These are phyloP conservation scores for Cyprinodon diabolis DNA, from an alignment of 2,797 vertebrate species.

Conservation along the genomic window DNA sequence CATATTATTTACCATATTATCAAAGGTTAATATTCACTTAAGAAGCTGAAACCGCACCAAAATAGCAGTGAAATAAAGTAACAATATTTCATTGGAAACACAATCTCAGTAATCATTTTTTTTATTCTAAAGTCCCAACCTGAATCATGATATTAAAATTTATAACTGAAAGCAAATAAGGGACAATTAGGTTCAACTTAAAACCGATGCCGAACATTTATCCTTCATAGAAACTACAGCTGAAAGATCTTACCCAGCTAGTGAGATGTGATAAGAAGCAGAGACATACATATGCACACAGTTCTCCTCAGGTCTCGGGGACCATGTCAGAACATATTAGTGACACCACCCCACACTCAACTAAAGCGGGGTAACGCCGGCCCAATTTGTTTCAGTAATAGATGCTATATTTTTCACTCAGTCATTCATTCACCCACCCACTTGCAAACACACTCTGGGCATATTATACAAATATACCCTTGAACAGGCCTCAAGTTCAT, in stretches of 20 bases:
- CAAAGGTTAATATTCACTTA: not conserved
- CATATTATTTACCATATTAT: too few relatives aligned
- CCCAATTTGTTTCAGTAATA: conserved; percentile 81
- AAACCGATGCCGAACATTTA: not conserved
- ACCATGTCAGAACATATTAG: conserved; percentile 77
- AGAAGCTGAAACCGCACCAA: not conserved
- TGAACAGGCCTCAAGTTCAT: conserved; percentile 81
- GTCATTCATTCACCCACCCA: conserved; percentile 60
- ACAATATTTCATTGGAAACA: not conserved
- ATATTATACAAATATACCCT: conserved; percentile 81
- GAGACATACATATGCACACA: conserved; percentile 34
- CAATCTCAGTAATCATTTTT: not conserved
- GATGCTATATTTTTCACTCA: conserved; percentile 78
- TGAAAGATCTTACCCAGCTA: not conserved
- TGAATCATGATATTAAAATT: not conserved
- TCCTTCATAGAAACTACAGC: not conserved
- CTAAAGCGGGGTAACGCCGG: conserved; percentile 62
- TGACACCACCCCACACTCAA: conserved; percentile 72
- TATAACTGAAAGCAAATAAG: not conserved
- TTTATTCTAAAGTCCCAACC: not conserved
- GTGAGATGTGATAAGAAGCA: conserved; percentile 7
- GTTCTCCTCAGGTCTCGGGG: conserved; percentile 59
- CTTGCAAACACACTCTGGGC: conserved; percentile 32
- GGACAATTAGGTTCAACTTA: not conserved
- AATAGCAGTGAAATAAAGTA: not conserved